phyloP scores from a whole-genome alignment of 2,797 vertebrate species.

The Sternarchorhynchus goeldii region DNA sequence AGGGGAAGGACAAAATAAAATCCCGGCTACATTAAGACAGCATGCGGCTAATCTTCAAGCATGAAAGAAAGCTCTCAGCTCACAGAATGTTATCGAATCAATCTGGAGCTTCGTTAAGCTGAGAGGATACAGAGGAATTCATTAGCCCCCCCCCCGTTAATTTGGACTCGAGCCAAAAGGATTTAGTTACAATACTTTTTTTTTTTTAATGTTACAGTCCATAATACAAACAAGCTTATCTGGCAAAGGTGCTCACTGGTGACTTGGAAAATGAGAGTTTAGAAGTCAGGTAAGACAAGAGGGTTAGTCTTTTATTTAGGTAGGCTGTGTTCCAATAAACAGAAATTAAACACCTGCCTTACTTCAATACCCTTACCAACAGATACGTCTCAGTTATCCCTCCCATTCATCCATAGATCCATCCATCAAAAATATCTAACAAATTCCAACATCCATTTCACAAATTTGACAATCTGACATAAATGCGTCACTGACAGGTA shows the following conservation, averaged over 20 bases:
- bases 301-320: constrained; percentile 13
- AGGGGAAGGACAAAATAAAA: constrained; percentile 40
- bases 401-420: not conserved
- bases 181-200: constrained; percentile 41
- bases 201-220: constrained; percentile 30
- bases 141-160: constrained; percentile 36
- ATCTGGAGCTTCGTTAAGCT: constrained; percentile 49
- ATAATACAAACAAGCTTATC: constrained; percentile 48
- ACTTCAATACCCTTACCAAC: not conserved
- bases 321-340: constrained; percentile 19
- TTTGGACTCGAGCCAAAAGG: constrained; percentile 35
- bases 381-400: not conserved
- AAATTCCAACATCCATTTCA: not conserved
- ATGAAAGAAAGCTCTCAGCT: constrained; percentile 54
- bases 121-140: constrained; percentile 38
- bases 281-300: constrained; percentile 13
- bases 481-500: not conserved
- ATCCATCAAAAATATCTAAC: not conserved
- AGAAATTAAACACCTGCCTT: constrained; percentile 25
- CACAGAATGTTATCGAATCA: constrained; percentile 42
- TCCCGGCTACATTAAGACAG: constrained; percentile 43
- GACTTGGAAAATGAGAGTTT: constrained; percentile 39
- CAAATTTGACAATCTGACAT: not conserved
- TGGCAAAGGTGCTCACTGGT: constrained; percentile 27
- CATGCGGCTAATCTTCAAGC: constrained; percentile 50